phyloP scores from a whole-genome alignment of 1,140 invertebrate genomes.

The Euwallacea fornicatus region DNA sequence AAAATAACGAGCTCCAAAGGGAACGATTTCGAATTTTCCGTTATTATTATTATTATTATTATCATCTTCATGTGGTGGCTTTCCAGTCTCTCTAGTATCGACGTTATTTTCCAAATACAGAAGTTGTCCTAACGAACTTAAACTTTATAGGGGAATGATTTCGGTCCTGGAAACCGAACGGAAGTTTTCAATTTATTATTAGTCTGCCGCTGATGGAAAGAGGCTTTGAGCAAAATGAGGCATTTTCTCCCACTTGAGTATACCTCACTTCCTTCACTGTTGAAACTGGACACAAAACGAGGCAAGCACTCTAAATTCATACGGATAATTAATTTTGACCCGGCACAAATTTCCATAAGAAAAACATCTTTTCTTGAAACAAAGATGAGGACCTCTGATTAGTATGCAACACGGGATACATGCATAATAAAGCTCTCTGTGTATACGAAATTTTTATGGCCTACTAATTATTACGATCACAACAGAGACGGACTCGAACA shows the following conservation, averaged over 20 bases:
- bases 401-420: slow-evolving; percentile 16
- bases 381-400: slow-evolving; percentile 16
- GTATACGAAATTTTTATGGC: slow-evolving; percentile 20
- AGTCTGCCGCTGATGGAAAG: too few species aligned
- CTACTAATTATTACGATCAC: slow-evolving; percentile 9
- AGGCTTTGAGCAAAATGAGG: too few species aligned
- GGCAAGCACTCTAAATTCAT: slow-evolving; percentile 17
- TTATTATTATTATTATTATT: neutral
- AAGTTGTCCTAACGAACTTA: slow-evolving; percentile 9
- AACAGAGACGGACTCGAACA: neutral
- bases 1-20: neutral
- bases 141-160: neutral
- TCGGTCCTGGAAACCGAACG: too few species aligned
- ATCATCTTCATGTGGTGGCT: slow-evolving; percentile 2
- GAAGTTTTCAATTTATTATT: too few species aligned
- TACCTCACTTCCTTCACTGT: too few species aligned
- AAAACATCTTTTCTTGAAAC: slow-evolving; percentile 22
- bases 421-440: slow-evolving; percentile 16
- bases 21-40: slow-evolving; percentile 2
- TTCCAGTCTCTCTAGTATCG: slow-evolving; percentile 3
- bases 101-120: slow-evolving; percentile 8
- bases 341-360: slow-evolving; percentile 16
- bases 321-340: slow-evolving; percentile 23
- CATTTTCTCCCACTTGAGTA: too few species aligned
- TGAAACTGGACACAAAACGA: slow-evolving; percentile 1